Base-by-base conservation (phyloP, 1,140 invertebrate species). In the Drosophila orena region DNA sequence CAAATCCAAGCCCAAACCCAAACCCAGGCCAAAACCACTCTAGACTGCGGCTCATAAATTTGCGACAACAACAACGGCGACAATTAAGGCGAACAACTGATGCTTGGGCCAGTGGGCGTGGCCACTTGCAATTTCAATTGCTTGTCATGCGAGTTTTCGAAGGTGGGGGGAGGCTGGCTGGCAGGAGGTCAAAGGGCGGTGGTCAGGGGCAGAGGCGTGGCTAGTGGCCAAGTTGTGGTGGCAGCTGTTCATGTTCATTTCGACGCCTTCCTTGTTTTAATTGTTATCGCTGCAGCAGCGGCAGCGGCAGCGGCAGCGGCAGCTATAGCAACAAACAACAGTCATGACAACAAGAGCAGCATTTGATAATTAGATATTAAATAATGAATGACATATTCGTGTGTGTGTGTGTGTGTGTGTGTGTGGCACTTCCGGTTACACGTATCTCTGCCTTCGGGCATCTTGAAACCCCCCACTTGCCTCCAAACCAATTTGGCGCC, bases 241-340 rank as follows among this genome's bases (percentile, higher is more conserved):
- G 71, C 72, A 76, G 72, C 72, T 76, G 72, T 53, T 64, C 59
- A 71, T 64, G 77, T 68, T 78, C 81, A 81, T 86, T 88, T 81
- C 78, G 79, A 78, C 81, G 81, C 81, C 81, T 88, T 86, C 75
- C 85, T 81, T 79, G 83, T 76, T 86, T 86, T 86, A 88, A 86
- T 86, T 86, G 81, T 86, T 81, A 81, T 85, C 81, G 61, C 44
- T 17, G 64, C 58, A 50, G 17, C 49, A 53, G 24, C 42, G 15
- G 14, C 62, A 43, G 17, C 49, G 49, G 24, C 42, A 12, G 14
- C 62, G 37, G 17, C 43, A 42, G 20, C 52, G 34, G 15, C 35
- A 46, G 6, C 60, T 50, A 15, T 37, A 34, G 4, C 64, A 55
- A 44, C 43, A 49, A 47, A 50, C 10, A 50, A 49, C 37, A 60